Conservation (phyloP, 2,888 invertebrate genomes). For the Creontiades dilutus region DNA sequence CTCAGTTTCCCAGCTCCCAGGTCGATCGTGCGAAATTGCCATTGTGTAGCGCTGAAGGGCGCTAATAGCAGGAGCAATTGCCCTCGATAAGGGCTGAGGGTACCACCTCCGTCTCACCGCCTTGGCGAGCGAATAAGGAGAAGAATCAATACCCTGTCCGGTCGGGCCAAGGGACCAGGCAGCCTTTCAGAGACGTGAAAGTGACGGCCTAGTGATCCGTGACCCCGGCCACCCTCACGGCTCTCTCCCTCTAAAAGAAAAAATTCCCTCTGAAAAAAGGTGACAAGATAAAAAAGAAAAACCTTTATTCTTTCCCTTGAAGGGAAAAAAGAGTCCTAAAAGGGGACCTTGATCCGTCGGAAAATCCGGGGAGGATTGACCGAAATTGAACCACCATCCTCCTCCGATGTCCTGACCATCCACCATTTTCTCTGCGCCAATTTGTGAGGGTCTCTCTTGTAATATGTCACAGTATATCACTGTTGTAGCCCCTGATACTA, state of each 20-base stretch:
- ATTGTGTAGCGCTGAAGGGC: too few relatives aligned
- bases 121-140: conserved; percentile 19
- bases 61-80: too few relatives aligned
- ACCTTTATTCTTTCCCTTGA: background rate
- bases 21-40: too few relatives aligned
- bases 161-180: background rate
- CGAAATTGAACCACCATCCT: background rate
- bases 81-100: too few relatives aligned
- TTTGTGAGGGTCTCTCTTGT: background rate
- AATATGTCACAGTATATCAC: background rate
- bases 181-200: conserved; percentile 27
- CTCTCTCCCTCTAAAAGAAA: background rate
- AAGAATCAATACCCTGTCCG: conserved; percentile 48
- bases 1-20: too few relatives aligned
- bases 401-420: background rate
- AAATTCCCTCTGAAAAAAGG: background rate
- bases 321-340: background rate
- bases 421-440: background rate
- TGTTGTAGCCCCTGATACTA: background rate
- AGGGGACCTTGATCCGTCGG: background rate
- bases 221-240: background rate
- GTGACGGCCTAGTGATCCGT: conserved; percentile 35
- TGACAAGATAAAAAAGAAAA: background rate
- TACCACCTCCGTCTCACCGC: too few relatives aligned
- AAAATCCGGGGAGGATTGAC: conserved; percentile 31